These are phyloP conservation scores for Acanthopleura granulata DNA, from an alignment of 2,888 invertebrate genomes.

Conservation along the genomic window DNA sequence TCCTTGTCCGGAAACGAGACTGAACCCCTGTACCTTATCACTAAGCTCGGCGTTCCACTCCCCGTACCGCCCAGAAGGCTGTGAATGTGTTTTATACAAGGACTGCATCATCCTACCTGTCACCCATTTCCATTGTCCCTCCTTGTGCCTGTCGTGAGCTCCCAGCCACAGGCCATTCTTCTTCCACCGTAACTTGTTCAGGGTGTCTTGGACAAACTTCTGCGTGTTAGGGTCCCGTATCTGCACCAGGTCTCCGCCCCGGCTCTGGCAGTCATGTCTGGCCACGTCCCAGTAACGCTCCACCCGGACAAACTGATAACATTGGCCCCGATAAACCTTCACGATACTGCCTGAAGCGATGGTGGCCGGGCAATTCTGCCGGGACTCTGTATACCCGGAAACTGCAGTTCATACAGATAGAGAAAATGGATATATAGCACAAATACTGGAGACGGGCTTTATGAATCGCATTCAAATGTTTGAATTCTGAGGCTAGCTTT, in stretches of 20 bases:
- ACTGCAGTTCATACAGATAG: no score
- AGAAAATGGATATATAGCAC: no score
- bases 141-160: slow-evolving; percentile 50
- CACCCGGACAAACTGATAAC: slow-evolving; percentile 47
- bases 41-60: no score
- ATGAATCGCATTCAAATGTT: no score
- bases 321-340: slow-evolving; percentile 25
- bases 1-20: no score
- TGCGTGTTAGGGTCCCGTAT: slow-evolving; percentile 45
- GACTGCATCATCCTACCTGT: slow-evolving; percentile 40
- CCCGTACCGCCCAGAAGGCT: no score
- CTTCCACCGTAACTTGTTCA: slow-evolving; percentile 41
- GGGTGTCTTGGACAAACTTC: slow-evolving; percentile 33
- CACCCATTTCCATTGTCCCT: slow-evolving; percentile 55
- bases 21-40: no score
- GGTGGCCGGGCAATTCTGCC: no score
- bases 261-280: slow-evolving; percentile 36
- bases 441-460: no score
- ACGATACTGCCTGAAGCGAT: neutral
- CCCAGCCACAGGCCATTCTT: slow-evolving; percentile 63
- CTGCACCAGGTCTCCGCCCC: slow-evolving; percentile 48
- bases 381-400: no score
- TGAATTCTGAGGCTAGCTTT: no score
- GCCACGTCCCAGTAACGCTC: slow-evolving; percentile 51
- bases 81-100: no score